phyloP scores from a whole-genome alignment of 2,113 vertebrate genomes.

The Tichodroma muraria region DNA sequence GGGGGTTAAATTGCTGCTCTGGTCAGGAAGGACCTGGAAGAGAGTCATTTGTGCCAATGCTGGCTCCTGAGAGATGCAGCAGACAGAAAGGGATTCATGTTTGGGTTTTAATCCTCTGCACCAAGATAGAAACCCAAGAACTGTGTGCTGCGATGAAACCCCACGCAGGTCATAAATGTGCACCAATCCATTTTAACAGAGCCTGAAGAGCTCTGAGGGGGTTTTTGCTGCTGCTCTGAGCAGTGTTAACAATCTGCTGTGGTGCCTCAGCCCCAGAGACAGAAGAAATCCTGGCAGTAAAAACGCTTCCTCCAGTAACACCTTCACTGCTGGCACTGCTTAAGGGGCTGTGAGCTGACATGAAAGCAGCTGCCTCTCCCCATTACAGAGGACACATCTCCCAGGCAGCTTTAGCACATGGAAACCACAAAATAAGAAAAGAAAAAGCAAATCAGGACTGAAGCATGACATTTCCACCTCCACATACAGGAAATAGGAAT shows the following conservation, averaged over 20 bases:
- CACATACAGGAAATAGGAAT: constrained; percentile 1
- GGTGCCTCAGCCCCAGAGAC: neutral
- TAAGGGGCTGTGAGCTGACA: neutral
- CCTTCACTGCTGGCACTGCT: neutral
- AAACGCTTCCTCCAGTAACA: neutral
- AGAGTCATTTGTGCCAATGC: neutral
- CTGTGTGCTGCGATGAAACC: neutral
- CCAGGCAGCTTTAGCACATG: neutral
- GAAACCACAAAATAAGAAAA: constrained; percentile 23
- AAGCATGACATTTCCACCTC: constrained; percentile 32
- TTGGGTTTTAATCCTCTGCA: neutral
- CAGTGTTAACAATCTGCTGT: neutral
- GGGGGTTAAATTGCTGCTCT: neutral
- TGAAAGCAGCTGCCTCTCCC: constrained; percentile 3
- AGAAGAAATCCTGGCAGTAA: neutral
- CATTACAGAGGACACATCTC: neutral
- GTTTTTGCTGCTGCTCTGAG: neutral
- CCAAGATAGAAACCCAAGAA: neutral
- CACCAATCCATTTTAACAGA: neutral
- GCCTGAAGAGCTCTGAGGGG: neutral
- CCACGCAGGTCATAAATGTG: neutral
- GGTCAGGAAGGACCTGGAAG: neutral
- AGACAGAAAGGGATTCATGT: neutral
- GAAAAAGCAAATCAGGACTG: neutral
- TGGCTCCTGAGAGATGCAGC: neutral